A percentile compares a stretch with the other conserved stretches of the same genome.
phyloP scores from a whole-genome alignment of 1,140 invertebrate genomes.

The Saccostrea echinata region DNA sequence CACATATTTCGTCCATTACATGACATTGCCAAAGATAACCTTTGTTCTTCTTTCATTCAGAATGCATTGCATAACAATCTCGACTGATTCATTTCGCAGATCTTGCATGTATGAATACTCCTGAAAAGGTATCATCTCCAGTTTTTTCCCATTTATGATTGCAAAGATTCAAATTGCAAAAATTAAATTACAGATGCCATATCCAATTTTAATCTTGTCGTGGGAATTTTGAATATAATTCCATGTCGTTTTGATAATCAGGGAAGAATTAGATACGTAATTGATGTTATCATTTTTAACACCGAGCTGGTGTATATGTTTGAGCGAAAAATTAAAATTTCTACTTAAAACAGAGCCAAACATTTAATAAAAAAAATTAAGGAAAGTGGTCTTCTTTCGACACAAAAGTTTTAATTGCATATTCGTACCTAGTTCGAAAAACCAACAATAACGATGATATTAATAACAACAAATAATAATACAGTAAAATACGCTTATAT shows the following conservation, averaged over 20 bases:
- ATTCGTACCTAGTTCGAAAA: no score
- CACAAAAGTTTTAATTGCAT: no score
- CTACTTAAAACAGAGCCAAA: no score
- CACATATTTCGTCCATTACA: not conserved
- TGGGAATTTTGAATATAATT: conserved; percentile 9
- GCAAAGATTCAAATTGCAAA: not conserved
- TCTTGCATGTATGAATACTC: conserved; percentile 14
- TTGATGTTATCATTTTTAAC: no score
- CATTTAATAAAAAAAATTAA: no score
- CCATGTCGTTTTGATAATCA: conserved; percentile 3
- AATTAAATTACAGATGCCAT: conserved; percentile 6
- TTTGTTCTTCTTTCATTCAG: not conserved
- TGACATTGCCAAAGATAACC: not conserved
- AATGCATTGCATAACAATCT: not conserved
- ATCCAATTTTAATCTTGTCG: conserved; percentile 14
- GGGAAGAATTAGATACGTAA: not conserved
- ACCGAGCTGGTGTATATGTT: no score
- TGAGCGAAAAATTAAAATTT: no score
- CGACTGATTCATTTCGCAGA: not conserved
- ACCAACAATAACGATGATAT: no score
- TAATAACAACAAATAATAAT: no score
- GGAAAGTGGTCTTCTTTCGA: no score
- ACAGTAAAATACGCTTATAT: no score
- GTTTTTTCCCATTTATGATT: conserved; percentile 1
- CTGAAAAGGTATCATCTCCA: not conserved